Evolutionary conservation across 2,797 vertebrate genomes (phyloP).

Genomic region (Chelonia mydas): DNA sequence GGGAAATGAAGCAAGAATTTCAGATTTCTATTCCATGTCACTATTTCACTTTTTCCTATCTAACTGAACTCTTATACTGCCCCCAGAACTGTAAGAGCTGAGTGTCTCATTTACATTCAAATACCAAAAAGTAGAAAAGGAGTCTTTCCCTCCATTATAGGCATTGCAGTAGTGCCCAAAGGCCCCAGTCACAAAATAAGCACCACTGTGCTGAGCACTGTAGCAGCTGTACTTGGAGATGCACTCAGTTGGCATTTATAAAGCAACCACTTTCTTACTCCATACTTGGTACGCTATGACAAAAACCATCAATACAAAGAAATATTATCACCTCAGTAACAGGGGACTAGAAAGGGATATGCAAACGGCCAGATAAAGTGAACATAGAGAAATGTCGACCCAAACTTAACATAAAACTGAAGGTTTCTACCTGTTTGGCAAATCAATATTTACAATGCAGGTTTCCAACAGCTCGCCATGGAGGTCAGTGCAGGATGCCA

Average conservation of each 20-base stretch:
- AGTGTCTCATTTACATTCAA: background rate
- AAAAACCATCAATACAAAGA: background rate
- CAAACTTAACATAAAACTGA: background rate
- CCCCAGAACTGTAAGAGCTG: background rate
- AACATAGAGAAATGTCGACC: background rate
- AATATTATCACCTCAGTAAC: background rate
- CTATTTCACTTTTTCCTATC: background rate
- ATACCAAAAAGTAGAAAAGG: background rate
- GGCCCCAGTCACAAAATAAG: background rate
- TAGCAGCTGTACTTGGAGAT: background rate
- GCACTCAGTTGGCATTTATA: background rate
- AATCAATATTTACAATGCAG: slow-evolving; percentile 94
- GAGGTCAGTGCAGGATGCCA: slow-evolving; percentile 97
- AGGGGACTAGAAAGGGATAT: background rate
- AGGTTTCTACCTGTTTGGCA: slow-evolving; percentile 91
- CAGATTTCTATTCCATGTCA: background rate
- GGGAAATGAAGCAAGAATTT: background rate
- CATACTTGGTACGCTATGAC: accelerated
- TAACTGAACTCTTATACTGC: background rate
- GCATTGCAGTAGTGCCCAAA: background rate
- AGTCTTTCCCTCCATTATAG: accelerated
- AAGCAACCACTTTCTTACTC: background rate
- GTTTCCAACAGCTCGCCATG: slow-evolving; percentile 95
- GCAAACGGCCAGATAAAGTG: background rate
- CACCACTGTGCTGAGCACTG: background rate